These are phyloP conservation scores for Oscheius sp. DNA, from an alignment of 1,140 invertebrate species.

Conservation along the genomic window DNA sequence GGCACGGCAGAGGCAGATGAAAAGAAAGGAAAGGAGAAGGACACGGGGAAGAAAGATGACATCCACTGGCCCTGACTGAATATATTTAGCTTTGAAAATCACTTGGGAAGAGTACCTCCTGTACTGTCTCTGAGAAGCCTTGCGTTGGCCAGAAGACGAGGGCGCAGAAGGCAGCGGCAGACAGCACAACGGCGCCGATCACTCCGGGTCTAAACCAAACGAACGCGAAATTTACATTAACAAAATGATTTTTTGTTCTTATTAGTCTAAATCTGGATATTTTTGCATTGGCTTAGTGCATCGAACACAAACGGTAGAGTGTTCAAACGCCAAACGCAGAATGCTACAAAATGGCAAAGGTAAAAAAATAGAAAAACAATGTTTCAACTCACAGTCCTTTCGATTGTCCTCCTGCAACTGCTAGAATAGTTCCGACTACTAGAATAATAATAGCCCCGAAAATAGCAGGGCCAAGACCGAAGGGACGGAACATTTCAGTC, in stretches of 20 bases:
- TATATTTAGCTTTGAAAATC: background rate
- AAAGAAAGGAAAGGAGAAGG: background rate
- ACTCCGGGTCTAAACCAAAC: background rate
- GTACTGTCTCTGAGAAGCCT: background rate
- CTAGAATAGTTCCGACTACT: background rate
- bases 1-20: too few relatives aligned
- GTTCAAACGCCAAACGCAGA: too few relatives aligned
- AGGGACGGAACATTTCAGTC: background rate
- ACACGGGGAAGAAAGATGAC: background rate
- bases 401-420: background rate
- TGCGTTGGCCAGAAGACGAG: background rate
- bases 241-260: too few relatives aligned
- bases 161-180: background rate
- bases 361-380: too few relatives aligned
- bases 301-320: too few relatives aligned
- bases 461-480: background rate
- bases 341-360: too few relatives aligned
- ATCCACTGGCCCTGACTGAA: background rate
- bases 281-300: too few relatives aligned
- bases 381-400: background rate
- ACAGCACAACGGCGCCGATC: background rate
- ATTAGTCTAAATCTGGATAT: too few relatives aligned
- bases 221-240: background rate
- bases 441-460: background rate
- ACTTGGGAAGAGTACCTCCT: background rate